Evolutionary conservation across 1,140 invertebrate genomes (phyloP), one percentile per base, ranked within the genome.

Genomic region (Trinorchestia longiramus): DNA sequence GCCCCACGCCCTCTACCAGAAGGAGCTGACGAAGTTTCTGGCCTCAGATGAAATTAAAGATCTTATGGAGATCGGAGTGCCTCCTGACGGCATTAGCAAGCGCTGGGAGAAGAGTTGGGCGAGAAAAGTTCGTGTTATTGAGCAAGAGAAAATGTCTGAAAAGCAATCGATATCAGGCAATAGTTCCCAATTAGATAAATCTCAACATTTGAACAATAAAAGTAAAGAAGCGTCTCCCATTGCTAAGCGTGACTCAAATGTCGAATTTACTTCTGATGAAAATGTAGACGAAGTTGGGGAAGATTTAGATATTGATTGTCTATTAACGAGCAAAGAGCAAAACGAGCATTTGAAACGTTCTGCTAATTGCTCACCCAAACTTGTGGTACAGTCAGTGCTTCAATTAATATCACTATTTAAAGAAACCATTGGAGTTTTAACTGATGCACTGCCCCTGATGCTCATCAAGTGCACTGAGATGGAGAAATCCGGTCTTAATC

Each of bases 231-330:
- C 36, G 15, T 77, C 62, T 77, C 11, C 62, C 62, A 23, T 36
- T 3, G 1, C 62, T 3, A 36, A 15, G 11, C 62, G 36, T 77
- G 62, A 77, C 47, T 23, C 62, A 23, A 11, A 11, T 15, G 62
- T 77, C 15, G 1, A 11, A 23, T 28, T 77, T 11, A 36, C 62
- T 77, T 77, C 62, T 77, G 62, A 8, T 90, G 41, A 90, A 90
- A 43, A 42, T 41, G 88, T 90, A 11, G 88, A 43, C 41, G 88
- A 90, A 90, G 88, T 90, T 90, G 88, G 88, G n/a, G 88, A 90
- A 28, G 88, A 90, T 90, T 90, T 90, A 17, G 88, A 90, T 42
- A 41, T 90, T 90, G 41, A 90, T 41, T 43, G 88, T 90, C 87
- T 41, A 40, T 90, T 42, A 43, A 43, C n/a, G 23, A 77, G 36